phyloP scores from a whole-genome alignment of 30 jellyfish, hydroid and myxozoan genomes.

The Cassiopea xamachana region DNA sequence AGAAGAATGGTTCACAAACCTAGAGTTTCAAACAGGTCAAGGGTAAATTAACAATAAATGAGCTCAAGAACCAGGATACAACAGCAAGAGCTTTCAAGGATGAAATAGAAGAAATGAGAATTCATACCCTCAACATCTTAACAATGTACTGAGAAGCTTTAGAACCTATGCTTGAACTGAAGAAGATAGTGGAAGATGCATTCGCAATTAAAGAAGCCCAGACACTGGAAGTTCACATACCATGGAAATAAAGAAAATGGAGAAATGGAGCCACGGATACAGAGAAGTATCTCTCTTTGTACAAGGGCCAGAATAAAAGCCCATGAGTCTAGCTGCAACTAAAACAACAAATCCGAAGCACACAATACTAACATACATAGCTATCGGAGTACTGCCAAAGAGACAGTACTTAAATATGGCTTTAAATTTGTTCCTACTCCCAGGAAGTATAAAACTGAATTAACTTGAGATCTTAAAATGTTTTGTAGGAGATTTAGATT shows the following conservation, averaged over 20 bases:
- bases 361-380: not conserved
- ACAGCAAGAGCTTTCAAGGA: not conserved
- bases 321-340: not conserved
- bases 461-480: not conserved
- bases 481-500: not conserved
- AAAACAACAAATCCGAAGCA: not conserved
- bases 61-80: not conserved
- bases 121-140: not conserved
- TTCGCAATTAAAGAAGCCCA: not conserved
- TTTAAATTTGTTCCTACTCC: not conserved
- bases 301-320: not conserved
- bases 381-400: not conserved
- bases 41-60: not conserved
- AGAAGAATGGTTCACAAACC: not conserved
- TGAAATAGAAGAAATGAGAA: not conserved
- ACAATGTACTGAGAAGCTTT: not conserved
- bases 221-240: not conserved
- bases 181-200: not conserved
- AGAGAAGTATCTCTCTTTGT: not conserved
- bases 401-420: not conserved
- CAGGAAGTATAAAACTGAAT: not conserved
- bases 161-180: not conserved
- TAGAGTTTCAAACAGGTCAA: not conserved
- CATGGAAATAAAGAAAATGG: not conserved
- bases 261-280: not conserved